These are phyloP conservation scores for Exephanes ischioxanthus DNA, from an alignment of 2,888 invertebrate species.

Conservation along the genomic window DNA sequence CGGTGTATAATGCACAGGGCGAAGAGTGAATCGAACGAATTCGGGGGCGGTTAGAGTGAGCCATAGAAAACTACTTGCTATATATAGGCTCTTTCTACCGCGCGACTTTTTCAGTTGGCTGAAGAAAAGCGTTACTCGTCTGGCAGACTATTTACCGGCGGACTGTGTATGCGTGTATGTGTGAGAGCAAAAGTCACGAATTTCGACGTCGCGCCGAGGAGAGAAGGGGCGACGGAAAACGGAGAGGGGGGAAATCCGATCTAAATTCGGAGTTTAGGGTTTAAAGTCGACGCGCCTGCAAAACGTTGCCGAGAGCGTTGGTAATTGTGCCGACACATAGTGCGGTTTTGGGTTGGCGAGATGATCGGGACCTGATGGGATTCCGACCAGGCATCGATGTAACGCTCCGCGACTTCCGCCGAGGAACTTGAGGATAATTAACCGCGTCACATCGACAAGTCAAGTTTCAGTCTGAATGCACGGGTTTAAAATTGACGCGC, in stretches of 20 bases:
- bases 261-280: conserved; percentile 49
- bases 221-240: not conserved
- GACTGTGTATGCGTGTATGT: not conserved
- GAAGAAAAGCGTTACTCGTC: conserved; percentile 38
- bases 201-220: conserved; percentile 45
- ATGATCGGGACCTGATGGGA: too few species aligned
- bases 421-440: not conserved
- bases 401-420: too few species aligned
- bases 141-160: not conserved
- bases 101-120: conserved; percentile 43
- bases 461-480: too few species aligned
- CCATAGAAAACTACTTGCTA: conserved; percentile 38
- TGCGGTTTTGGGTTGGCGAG: too few species aligned
- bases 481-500: conserved; percentile 32
- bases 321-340: not conserved
- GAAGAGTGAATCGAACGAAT: conserved; percentile 57
- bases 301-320: conserved; percentile 36
- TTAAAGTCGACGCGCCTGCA: conserved; percentile 27
- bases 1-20: not conserved
- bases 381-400: too few species aligned
- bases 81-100: conserved; percentile 27
- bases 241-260: conserved; percentile 17
- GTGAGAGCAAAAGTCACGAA: conserved; percentile 41
- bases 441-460: too few species aligned
- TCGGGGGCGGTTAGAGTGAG: conserved; percentile 25